A percentile compares a stretch with the other conserved stretches of the same genome.
These are phyloP conservation scores for Drosophila pruinosa DNA, from an alignment of 1,140 invertebrate genomes.

Conservation along the genomic window DNA sequence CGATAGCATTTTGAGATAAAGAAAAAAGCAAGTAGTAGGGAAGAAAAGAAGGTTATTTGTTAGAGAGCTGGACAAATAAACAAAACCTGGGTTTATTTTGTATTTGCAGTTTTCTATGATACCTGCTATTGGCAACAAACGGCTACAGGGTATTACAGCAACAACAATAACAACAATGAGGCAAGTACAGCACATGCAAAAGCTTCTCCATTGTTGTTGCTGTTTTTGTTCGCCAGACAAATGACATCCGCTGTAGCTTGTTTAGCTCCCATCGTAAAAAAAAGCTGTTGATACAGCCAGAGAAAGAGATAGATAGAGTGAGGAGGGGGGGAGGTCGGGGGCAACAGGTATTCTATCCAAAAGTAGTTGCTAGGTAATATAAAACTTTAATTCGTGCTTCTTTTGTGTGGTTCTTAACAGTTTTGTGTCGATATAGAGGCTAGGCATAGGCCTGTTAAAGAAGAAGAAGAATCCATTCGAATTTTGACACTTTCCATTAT, in stretches of 20 bases:
- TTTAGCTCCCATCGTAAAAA: conserved; percentile 50
- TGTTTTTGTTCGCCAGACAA: conserved; percentile 57
- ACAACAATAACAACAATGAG: conserved; percentile 12
- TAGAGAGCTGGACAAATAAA: not conserved
- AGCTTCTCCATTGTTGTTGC: conserved; percentile 27
- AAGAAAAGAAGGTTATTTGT: not conserved
- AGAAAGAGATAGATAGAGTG: not conserved
- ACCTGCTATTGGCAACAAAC: not conserved
- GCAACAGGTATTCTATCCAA: conserved; percentile 24
- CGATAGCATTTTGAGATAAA: no score
- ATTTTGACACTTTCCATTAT: conserved; percentile 43
- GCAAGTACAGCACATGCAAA: conserved; percentile 33
- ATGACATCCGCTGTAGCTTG: conserved; percentile 69
- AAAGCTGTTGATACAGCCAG: not conserved
- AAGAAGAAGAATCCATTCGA: conserved; percentile 24
- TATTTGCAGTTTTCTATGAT: not conserved
- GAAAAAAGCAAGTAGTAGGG: not conserved
- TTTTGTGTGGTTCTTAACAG: conserved; percentile 35
- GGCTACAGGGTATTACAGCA: conserved; percentile 15
- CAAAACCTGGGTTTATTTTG: not conserved
- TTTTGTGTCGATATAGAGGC: not conserved
- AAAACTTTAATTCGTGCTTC: conserved; percentile 41
- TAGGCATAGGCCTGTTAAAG: no score
- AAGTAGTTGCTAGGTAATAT: conserved; percentile 41
- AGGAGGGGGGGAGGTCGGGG: not conserved